phyloP scores from a whole-genome alignment of 2,888 invertebrate species.

The Pyrrhosoma nymphula region DNA sequence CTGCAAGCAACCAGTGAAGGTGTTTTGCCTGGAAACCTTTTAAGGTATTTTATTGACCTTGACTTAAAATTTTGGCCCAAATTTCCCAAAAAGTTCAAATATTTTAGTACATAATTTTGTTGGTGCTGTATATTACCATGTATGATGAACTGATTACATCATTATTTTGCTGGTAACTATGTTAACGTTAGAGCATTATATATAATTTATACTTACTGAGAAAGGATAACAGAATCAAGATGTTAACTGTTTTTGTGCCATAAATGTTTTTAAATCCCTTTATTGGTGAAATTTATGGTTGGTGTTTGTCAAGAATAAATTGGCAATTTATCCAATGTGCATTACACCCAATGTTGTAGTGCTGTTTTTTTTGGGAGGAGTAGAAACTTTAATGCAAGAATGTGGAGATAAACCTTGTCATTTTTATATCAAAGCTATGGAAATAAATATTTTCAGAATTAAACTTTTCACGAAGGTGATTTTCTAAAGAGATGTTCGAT shows the following conservation, averaged over 20 bases:
- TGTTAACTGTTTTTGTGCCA: background rate
- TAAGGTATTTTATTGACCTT: background rate
- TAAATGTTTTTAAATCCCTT: background rate
- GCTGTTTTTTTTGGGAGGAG: background rate
- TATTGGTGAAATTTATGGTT: conserved; percentile 2
- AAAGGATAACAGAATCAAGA: background rate
- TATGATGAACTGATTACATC: background rate
- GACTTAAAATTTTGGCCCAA: background rate
- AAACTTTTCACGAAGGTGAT: background rate
- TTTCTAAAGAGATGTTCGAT: background rate
- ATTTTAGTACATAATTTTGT: background rate
- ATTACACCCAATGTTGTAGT: background rate
- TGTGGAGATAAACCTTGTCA: too few relatives aligned
- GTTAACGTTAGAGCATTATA: conserved; percentile 24
- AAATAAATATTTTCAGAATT: background rate
- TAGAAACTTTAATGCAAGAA: background rate
- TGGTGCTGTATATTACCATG: conserved; percentile 59
- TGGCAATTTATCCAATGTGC: background rate
- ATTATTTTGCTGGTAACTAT: conserved; percentile 44
- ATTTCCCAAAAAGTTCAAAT: background rate
- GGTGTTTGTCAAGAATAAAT: background rate
- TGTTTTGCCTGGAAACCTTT: background rate
- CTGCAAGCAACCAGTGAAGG: background rate
- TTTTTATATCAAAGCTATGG: too few relatives aligned
- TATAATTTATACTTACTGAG: conserved; percentile 50